Percentiles rank a stretch among this genome's conserved stretches.
phyloP scores from a whole-genome alignment of 2,113 vertebrate genomes.

The Halichoeres trimaculatus region DNA sequence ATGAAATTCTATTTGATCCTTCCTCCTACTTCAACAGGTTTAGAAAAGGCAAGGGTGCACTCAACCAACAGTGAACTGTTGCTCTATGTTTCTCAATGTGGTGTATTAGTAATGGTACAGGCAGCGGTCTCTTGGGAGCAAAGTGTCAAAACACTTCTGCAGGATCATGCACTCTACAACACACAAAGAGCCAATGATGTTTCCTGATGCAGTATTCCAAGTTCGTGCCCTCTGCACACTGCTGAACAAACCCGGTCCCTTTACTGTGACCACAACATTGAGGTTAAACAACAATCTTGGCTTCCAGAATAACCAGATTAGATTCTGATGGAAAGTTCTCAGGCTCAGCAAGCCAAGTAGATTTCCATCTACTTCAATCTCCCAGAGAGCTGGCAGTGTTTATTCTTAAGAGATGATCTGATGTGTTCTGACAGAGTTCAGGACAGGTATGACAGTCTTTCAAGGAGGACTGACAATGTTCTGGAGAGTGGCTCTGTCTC shows the following conservation, averaged over 20 bases:
- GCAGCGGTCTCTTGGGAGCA: neutral
- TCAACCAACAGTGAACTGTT: constrained; percentile 5
- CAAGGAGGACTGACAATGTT: constrained; percentile 11
- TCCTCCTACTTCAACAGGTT: constrained; percentile 1
- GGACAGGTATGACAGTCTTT: constrained; percentile 5
- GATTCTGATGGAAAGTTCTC: neutral
- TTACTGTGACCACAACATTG: neutral
- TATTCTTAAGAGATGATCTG: neutral
- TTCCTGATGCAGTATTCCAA: neutral
- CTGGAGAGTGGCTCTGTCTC: neutral
- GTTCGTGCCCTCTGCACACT: neutral
- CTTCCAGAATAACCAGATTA: constrained; percentile 5
- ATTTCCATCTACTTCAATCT: constrained; percentile 15
- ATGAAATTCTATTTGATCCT: constrained; percentile 16
- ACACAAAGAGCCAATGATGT: neutral
- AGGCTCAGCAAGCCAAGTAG: neutral
- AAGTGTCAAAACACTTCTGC: neutral
- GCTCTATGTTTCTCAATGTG: neutral
- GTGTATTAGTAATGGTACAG: constrained; percentile 1
- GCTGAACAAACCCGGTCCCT: neutral
- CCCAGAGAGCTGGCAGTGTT: neutral
- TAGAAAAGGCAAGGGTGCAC: neutral
- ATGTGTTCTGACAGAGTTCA: constrained; percentile 29
- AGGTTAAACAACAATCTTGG: constrained; percentile 4
- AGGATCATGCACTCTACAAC: neutral